Evolutionary conservation across 2,888 invertebrate genomes (phyloP), one percentile per base, ranked within the genome.

Genomic region (Mythimna lalbum): DNA sequence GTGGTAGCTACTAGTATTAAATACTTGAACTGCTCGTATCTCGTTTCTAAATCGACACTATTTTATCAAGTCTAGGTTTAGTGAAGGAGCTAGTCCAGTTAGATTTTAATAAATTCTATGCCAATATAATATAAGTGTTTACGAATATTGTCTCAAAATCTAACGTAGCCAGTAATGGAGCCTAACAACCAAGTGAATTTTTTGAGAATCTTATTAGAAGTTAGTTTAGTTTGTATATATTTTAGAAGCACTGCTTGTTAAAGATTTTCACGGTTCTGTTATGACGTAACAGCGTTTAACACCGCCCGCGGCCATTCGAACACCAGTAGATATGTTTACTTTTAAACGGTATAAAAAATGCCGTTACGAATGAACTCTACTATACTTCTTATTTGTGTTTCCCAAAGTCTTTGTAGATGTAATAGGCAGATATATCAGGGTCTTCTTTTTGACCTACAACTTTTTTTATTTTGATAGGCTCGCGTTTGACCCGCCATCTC

Each of bases 81-180:
- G 85, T 89, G 88, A 94, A 93, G 95, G 93, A 95, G 89, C 95
- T 95, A 95, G 95, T 95, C 95, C 93, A 90, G 76, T 89, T 94
- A 94, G 90, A 87, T 80, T 84, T 90, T 91, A 93, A 89, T 89
- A 89, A 88, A 90, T 90, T 91, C 87, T 93, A 92, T 93, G 91
- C 91, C 91, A 91, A 90, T 89, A 81, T 90, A 88, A 82, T 80
- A 73, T 91, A 90, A 89, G 88, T 89, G 84, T 90, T 89, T 76
- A 84, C 61, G 23, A 67, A 82, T n/a, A n/a, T 83, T 89, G 89
- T 92, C 91, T 90, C 90, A 90, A 91, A 89, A 90, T 91, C 85
- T 87, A 89, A 88, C 83, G 63, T 90, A 91, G 82, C 77, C 33
- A 71, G 72, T 89, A 88, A 78, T 78, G 77, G 81, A 89, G 69